phyloP scores from a whole-genome alignment of 2,888 invertebrate species.

The Andrena fulva region DNA sequence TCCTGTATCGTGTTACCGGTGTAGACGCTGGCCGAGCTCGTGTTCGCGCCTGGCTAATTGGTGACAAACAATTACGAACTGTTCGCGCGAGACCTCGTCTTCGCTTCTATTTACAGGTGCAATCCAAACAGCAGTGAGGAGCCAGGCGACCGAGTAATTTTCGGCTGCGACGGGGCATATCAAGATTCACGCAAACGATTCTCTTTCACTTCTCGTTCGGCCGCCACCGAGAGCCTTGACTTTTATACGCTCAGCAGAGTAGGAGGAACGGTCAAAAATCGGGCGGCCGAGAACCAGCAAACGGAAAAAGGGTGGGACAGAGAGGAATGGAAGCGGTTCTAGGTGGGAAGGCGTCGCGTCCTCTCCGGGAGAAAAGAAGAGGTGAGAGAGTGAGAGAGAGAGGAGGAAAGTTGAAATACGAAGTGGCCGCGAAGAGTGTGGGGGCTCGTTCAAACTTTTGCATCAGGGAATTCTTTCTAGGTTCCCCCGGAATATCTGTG shows the following conservation, averaged over 20 bases:
- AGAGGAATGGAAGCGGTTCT: slow-evolving; percentile 11
- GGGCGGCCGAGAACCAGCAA: slow-evolving; percentile 9
- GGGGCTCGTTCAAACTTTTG: slow-evolving; percentile 76
- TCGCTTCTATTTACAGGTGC: slow-evolving; percentile 63
- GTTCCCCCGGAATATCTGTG: slow-evolving; percentile 72
- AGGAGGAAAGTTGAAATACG: slow-evolving; percentile 62
- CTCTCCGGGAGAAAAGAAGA: not conserved
- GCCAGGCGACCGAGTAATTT: slow-evolving; percentile 59
- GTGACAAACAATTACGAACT: slow-evolving; percentile 53
- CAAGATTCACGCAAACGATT: slow-evolving; percentile 68
- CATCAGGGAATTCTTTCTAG: slow-evolving; percentile 77
- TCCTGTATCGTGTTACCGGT: slow-evolving; percentile 13
- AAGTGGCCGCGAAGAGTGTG: slow-evolving; percentile 53
- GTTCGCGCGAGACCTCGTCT: slow-evolving; percentile 60
- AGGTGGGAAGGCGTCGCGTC: slow-evolving; percentile 2
- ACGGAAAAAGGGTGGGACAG: slow-evolving; percentile 5
- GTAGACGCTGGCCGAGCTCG: slow-evolving; percentile 23
- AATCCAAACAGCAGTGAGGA: slow-evolving; percentile 32
- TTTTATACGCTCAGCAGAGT: slow-evolving; percentile 48
- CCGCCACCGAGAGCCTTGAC: slow-evolving; percentile 46
- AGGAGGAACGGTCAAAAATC: slow-evolving; percentile 37
- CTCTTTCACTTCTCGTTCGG: slow-evolving; percentile 44
- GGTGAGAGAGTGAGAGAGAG: not conserved
- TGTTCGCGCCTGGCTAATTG: slow-evolving; percentile 55
- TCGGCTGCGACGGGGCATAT: slow-evolving; percentile 58